Percentiles rank a stretch among this genome's conserved stretches.
These are phyloP conservation scores for Stenchaetothrips biformis DNA, from an alignment of 2,888 invertebrate genomes.

Conservation along the genomic window DNA sequence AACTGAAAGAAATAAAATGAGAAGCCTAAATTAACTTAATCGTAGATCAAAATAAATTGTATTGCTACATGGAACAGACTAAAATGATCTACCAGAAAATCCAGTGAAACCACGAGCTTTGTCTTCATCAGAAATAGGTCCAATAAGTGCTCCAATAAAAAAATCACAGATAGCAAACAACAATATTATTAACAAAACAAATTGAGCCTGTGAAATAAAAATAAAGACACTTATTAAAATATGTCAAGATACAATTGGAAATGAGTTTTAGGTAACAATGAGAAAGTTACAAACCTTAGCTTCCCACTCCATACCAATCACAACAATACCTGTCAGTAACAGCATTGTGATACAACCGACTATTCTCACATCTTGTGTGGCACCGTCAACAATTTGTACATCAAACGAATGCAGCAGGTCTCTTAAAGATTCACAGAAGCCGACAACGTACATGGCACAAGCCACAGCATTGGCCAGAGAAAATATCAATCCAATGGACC, in stretches of 20 bases:
- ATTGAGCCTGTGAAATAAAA: constrained; percentile 63
- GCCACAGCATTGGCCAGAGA: constrained; percentile 95
- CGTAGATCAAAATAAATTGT: not conserved
- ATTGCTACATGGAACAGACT: not conserved
- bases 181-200: constrained; percentile 76
- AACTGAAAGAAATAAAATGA: constrained; percentile 50
- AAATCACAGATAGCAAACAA: constrained; percentile 83
- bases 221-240: constrained; percentile 25
- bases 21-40: not conserved
- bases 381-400: constrained; percentile 60
- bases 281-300: constrained; percentile 62
- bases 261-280: no score
- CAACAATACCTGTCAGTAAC: constrained; percentile 76
- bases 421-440: constrained; percentile 87
- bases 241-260: not conserved
- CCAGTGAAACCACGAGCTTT: constrained; percentile 81
- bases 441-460: constrained; percentile 97
- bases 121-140: constrained; percentile 66
- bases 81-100: constrained; percentile 65
- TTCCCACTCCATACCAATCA: constrained; percentile 97
- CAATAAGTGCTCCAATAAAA: constrained; percentile 77
- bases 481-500: constrained; percentile 92
- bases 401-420: constrained; percentile 59
- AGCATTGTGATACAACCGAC: constrained; percentile 81
- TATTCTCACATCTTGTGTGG: constrained; percentile 68